Base-by-base conservation (phyloP, 2,888 invertebrate species). In the Ptychoptera albimana region DNA sequence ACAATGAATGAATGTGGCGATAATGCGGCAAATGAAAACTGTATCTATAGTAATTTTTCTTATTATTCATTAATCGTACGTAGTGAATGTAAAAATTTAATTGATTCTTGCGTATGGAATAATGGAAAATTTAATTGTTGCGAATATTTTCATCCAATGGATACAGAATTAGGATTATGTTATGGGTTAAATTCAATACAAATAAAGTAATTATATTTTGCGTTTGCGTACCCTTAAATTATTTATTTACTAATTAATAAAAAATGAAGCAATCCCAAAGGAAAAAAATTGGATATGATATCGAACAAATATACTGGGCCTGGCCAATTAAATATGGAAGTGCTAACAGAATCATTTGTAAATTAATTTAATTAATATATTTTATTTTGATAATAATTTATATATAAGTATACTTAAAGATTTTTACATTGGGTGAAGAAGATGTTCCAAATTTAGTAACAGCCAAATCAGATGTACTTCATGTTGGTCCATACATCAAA, bases 391-490 rank as follows among this genome's bases (percentile, higher is more conserved):
- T 31, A 44, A 39, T 36, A 32, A 13, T 5, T 3, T 12, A 15
- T 6, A 14, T 16, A 16, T 42, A 8, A 44, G 30, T 12, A 11
- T 15, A 13, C 16, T 14, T 11, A 44, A 50, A 78, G 78, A 57
- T 79, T 48, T 78, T 76, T 54, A 72, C 76, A 44, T 53, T 79
- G 46, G 74, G 75, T 11, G 72, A 73, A 53, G 74, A 79, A 51
- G 82, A 82, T 57, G 74, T 82, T 2, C 82, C 82, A 8, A 76
- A 74, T 30, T 63, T 80, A 39, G 79, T 79, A 1, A 76, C 79
- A 12, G 63, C 75, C 2, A 71, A 74, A 52, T 72, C 75, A 0
- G 76, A 79, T 45, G 70, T 73, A 44, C 57, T 80, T 7, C 66
- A 69, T 48, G 63, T 77, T 7, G 70, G 66, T 2, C 73, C 75